Base-by-base conservation (phyloP, 2,888 invertebrate species). In the Schizaphis graminum region DNA sequence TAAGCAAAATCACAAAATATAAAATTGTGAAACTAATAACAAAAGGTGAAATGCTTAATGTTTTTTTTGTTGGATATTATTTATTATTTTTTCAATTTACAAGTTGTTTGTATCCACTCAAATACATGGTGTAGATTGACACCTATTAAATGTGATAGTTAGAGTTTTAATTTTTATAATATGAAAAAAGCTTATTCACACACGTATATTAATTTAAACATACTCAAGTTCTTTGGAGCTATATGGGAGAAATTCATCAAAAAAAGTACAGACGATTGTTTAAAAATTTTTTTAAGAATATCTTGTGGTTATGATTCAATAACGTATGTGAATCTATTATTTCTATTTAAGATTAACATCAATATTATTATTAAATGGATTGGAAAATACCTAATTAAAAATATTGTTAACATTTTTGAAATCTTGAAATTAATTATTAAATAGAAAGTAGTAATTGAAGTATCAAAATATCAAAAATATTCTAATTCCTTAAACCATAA, bases 11-110 rank as follows among this genome's bases (percentile, higher is more conserved):
- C 35, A 35, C 41, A 28, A 57, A 16, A 41, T 8, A 41, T 90
- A 61, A 47, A 90, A 90, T 28, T 61, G 24, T 90, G 5, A 3
- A 61, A 44, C 28, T 57, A 41, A 90, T 44, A 90, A 61, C 21
- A 44, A 44, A 44, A 44, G 3, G 41, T n/a, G 35, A 88, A 88
- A 89, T 41, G 44, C 44, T 61, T 89, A 61, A n/a, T 61, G 41
- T 28, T n/a, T 56, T 89, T 89, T 89, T 49, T 89, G 7, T 49
- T 89, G 16, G 7, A 89, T 41, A 89, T 89, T 89, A 57, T 57
- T 89, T 57, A 89, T 61, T 41, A 89, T 89, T 89, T 89, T 89
- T 61, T 61, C 1, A 44, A 89, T 89, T 44, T 61, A 13, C 16
- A 44, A 88, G 53, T 44, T 13, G 44, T 4, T 61, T 44, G 56